Evolutionary conservation across 2,888 invertebrate genomes (phyloP), one percentile per base, ranked within the genome.

Genomic region (Hirudinaria manillensis): DNA sequence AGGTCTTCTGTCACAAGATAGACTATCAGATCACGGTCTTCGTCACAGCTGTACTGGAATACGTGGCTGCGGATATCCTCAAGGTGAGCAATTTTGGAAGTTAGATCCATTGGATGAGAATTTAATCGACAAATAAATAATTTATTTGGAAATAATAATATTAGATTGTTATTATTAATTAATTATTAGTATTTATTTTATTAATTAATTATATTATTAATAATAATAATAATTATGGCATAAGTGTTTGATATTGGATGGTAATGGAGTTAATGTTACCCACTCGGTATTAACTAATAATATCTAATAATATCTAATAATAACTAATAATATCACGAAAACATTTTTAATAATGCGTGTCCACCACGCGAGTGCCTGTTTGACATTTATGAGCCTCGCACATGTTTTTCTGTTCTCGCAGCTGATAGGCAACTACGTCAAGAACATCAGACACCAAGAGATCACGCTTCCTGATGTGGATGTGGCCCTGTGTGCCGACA

Each of bases 401-500:
- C 45, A 16, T 45, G 45, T 45, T 10, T 45, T 10, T 45, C 13
- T 10, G 13, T 16, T 45, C 45, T 16, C 61, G 86, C 85, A 90
- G 89, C 88, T 97, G 85, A 93, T 95, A 74, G 96, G 96, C 73
- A 96, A 95, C 85, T 99, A 96, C 87, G 97, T 97, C 56, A 94
- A 94, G 87, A 94, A 96, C 87, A 94, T 97, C 81, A 91, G 93
- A 75, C 94, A 94, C 87, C 89, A 90, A 65, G 92, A 92, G 86
- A 93, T 98, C 83, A 92, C 94, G 0, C 91, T 91, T 79, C 91
- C 94, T 84, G 98, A 98, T 85, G 93, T 99, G 83, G 92, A 93
- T 87, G 95, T 97, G 75, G 96, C 97, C 72, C 94, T 98, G 92
- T 94, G 93, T 85, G 97, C 96, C 75, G 98, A 98, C 85, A 94